A percentile compares a stretch with the other conserved stretches of the same genome.
Evolutionary conservation across 2,113 vertebrate species (phyloP).

Genomic region (Clarias gariepinus): DNA sequence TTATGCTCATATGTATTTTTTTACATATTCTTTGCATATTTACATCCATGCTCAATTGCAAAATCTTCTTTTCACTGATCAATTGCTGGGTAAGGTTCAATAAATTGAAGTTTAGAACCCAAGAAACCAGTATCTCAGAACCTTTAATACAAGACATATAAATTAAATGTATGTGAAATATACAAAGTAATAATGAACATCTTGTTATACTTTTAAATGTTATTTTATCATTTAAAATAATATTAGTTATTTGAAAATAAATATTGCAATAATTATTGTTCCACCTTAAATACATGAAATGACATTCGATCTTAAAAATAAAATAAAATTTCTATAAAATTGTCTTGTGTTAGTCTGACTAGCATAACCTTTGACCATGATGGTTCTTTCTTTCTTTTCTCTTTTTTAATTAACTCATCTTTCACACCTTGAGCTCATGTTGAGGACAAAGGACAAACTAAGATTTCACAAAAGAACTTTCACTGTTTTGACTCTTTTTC

Average conservation of each 20-base stretch:
- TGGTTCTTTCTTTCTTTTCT: not conserved
- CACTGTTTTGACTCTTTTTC: constrained; percentile 31
- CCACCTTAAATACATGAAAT: not conserved
- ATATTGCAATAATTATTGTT: not conserved
- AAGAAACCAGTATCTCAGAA: not conserved
- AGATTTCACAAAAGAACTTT: constrained; percentile 23
- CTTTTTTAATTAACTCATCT: not conserved
- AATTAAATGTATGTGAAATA: not conserved
- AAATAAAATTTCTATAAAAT: not conserved
- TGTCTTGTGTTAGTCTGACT: not conserved
- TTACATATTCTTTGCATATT: not conserved
- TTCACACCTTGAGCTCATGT: not conserved
- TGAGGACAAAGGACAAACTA: constrained; percentile 5
- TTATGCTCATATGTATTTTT: no score
- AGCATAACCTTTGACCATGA: not conserved
- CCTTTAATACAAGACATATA: not conserved
- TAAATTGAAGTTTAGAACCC: not conserved
- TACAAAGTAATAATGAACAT: not conserved
- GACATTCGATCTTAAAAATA: not conserved
- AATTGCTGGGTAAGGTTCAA: not conserved
- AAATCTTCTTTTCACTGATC: not conserved
- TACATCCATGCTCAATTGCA: not conserved
- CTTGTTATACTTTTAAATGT: not conserved
- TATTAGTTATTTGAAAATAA: not conserved
- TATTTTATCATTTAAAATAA: not conserved